Evolutionary conservation across 2,888 invertebrate genomes (phyloP).

Genomic region (Polydrusus pterygomalis): DNA sequence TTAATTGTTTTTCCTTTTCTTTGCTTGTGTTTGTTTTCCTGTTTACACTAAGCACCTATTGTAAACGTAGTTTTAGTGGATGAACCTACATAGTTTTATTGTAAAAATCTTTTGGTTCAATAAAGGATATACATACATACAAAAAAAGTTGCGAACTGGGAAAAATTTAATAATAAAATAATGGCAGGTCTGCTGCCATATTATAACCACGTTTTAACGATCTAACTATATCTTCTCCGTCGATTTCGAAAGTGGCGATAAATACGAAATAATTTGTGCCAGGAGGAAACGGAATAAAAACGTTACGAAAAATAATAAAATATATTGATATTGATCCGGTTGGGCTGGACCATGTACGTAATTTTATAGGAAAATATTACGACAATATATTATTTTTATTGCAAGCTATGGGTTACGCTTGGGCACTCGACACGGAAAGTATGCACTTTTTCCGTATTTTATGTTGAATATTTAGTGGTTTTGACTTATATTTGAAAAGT

Average conservation of each 20-base stretch:
- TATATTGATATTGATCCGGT: constrained; percentile 38
- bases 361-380: constrained; percentile 33
- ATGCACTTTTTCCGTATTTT: background rate
- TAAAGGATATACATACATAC: too few relatives aligned
- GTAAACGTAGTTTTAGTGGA: too few relatives aligned
- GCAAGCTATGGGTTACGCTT: constrained; percentile 16
- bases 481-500: too few relatives aligned
- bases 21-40: too few relatives aligned
- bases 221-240: constrained; percentile 11
- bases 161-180: too few relatives aligned
- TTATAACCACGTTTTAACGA: background rate
- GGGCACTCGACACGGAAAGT: background rate
- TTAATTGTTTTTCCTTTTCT: too few relatives aligned
- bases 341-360: constrained; percentile 23
- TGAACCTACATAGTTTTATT: too few relatives aligned
- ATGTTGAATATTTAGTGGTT: too few relatives aligned
- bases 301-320: constrained; percentile 41
- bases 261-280: constrained; percentile 38
- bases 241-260: constrained; percentile 36
- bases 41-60: too few relatives aligned
- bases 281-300: constrained; percentile 28
- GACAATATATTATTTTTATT: constrained; percentile 39
- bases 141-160: too few relatives aligned
- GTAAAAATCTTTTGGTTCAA: too few relatives aligned
- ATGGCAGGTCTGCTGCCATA: background rate